Base-by-base conservation (phyloP, 2,797 vertebrate genomes). In the Lepidocolaptes lacrymiger region DNA sequence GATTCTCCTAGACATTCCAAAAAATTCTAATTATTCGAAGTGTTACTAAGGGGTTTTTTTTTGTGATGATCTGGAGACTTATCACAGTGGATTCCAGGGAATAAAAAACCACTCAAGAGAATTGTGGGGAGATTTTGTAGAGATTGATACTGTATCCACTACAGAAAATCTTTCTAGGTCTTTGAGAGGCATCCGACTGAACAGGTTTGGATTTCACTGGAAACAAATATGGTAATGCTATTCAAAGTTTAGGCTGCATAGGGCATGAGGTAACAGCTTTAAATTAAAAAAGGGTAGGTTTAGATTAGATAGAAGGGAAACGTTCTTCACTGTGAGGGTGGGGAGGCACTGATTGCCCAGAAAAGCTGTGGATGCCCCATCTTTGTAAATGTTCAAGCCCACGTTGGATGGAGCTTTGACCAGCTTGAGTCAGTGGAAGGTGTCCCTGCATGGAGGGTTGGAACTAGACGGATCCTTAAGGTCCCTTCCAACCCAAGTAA, bases 401-500 rank as follows among this genome's bases (percentile, higher is more conserved):
- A 26, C 28, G 6, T 2, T 56, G 43, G 27, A 4, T 20, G 34
- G 32, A 27, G 6, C 22, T 49, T 5, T 14, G 41, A 76, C 16
- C 23, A 37, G 16, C 5, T 5, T n/a, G 32, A n/a, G 10, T 2
- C 5, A n/a, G 43, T 7, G n/a, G 27, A 69, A 63, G 9, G 5
- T 55, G 49, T 24, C 19, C 23, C 49, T 55, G 32, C 15, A 22
- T 2, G 9, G 10, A 7, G 8, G 1, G 5, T 17, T 37, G 27
- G 6, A 49, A 76, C 0, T 0, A 44, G 32, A 11, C 6, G 16
- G 16, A 26, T 37, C 20, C 55, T 44, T 19, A 16, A 51, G 21
- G 28, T 32, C 11, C 6, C 23, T 37, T 51, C 48, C 28, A 69
- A 83, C 11, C 6, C 4, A 69, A 43, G 36, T 4, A 19, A n/a